These are phyloP conservation scores for Brevimyrus niger DNA, from an alignment of 2,113 vertebrate genomes.

Conservation along the genomic window DNA sequence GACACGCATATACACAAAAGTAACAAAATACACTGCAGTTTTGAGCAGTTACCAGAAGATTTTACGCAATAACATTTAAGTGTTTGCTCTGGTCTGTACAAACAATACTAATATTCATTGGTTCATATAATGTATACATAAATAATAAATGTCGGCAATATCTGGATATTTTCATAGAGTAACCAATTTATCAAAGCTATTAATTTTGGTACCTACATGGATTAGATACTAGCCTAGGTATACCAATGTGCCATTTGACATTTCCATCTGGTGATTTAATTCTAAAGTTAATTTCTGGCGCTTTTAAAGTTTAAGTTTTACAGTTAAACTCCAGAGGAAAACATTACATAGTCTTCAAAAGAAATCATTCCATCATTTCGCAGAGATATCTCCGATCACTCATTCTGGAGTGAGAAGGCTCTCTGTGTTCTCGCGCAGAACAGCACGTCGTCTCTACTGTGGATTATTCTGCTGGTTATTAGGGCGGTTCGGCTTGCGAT, in stretches of 20 bases:
- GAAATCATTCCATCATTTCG: neutral
- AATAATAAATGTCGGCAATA: neutral
- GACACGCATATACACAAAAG: neutral
- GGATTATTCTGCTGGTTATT: neutral
- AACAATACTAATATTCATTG: neutral
- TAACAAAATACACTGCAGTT: neutral
- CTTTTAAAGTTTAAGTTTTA: neutral
- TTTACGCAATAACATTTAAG: neutral
- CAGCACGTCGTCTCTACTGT: neutral
- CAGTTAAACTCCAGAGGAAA: neutral
- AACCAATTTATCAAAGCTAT: neutral
- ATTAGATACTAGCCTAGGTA: neutral
- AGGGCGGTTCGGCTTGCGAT: neutral
- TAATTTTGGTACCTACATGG: neutral
- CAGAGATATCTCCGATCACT: neutral
- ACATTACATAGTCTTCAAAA: neutral
- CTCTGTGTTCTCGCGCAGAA: neutral
- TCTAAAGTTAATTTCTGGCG: neutral
- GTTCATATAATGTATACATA: neutral
- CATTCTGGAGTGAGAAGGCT: neutral
- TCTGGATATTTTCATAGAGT: neutral
- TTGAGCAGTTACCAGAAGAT: neutral
- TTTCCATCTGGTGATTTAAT: neutral
- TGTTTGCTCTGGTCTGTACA: neutral
- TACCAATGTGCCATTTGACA: neutral